Percentiles rank a stretch among this genome's conserved stretches.
Evolutionary conservation across 2,797 vertebrate species (phyloP).

Genomic region (Chaenodraco wilsoni): DNA sequence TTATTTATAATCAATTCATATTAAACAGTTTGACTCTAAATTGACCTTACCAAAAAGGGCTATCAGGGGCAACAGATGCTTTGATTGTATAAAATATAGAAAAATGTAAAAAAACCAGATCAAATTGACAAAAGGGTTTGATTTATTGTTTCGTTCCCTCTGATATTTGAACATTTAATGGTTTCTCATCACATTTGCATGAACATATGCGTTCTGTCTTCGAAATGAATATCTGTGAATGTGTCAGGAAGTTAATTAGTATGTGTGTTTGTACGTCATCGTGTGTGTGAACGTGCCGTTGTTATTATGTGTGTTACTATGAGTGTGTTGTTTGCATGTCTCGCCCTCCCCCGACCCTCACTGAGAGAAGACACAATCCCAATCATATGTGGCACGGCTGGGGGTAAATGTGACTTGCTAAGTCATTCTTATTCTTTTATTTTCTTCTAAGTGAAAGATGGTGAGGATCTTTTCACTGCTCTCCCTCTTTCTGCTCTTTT

Average conservation of each 20-base stretch:
- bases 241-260: conserved; percentile 84
- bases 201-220: conserved; percentile 83
- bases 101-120: conserved; percentile 38
- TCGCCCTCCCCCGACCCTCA: conserved; percentile 15
- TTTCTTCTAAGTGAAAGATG: conserved; percentile 51
- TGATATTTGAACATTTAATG: conserved; percentile 75
- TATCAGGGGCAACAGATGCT: conserved; percentile 35
- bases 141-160: conserved; percentile 55
- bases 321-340: conserved; percentile 39
- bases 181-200: conserved; percentile 82
- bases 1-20: conserved; percentile 49
- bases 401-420: conserved; percentile 82
- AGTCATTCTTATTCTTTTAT: conserved; percentile 75
- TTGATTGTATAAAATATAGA: conserved; percentile 36
- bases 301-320: conserved; percentile 30
- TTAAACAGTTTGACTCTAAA: conserved; percentile 38
- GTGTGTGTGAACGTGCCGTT: conserved; percentile 52
- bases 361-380: conserved; percentile 67
- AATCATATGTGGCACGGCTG: conserved; percentile 75
- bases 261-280: conserved; percentile 45
- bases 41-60: conserved; percentile 22
- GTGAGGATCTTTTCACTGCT: conserved; percentile 49
- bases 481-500: conserved; percentile 32
- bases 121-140: conserved; percentile 50
- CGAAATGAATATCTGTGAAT: conserved; percentile 79